Base-by-base conservation (phyloP, 2,888 invertebrate genomes). In the Gnatocerus cornutus region DNA sequence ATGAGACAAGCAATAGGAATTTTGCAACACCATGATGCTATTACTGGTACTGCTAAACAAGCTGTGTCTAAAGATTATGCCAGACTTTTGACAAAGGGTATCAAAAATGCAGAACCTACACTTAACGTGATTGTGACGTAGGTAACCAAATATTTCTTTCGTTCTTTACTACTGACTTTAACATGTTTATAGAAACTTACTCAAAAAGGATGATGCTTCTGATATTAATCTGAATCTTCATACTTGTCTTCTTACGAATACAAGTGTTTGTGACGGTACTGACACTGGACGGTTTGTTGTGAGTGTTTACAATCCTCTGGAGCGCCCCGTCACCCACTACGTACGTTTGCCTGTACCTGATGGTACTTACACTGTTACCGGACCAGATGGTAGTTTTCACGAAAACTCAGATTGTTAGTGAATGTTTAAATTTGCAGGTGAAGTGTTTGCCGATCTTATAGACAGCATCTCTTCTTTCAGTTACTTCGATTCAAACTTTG, bases 1-100 rank as follows among this genome's bases (percentile, higher is more conserved):
- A 86, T 93, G 14, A 89, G 90, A 3, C 90, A 90, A 74, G 90
- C 90, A 0, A 91, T 93, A 90, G 93, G 92, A 1, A 85, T 93
- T 1, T 90, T 93, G 90, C 96, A 97, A 81, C 97, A 97, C 80
- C 97, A 97, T 80, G 96, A 97, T 81, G 94, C 88, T 8, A 90
- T 97, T 1, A 94, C 94, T 0, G 94, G 94, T 3, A 94, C 94
- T 0, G 94, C 93, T 81, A 92, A 95, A 82, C 89, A 95, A 82
- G 87, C 91, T 82, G 92, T 98, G 0, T 92, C 97, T 0, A 83
- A 90, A 52, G 98, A 99, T 84, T 99, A 99, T 83, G 91, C 93
- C 39, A 86, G 91, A 13, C 84, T 95, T 39, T 84, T 98, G n/a
- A 86, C 89, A 61, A 83, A 87, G 5, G 96, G 93, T 0, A 85